phyloP scores from a whole-genome alignment of 2,888 invertebrate genomes.

The Idaea straminata region DNA sequence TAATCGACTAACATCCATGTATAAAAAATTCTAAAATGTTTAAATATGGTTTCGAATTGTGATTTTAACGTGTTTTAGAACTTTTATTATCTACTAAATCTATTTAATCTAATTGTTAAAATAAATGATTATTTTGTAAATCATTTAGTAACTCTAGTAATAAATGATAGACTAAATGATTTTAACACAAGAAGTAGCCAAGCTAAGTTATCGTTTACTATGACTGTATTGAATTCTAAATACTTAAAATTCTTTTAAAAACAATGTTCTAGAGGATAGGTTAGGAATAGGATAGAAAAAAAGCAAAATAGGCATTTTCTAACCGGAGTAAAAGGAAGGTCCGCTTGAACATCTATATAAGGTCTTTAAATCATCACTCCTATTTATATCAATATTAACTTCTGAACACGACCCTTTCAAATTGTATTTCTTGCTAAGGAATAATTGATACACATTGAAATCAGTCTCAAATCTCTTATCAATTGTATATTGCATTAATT shows the following conservation, averaged over 20 bases:
- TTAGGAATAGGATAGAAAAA: constrained; percentile 4
- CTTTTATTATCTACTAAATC: neutral
- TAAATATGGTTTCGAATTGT: too few relatives aligned
- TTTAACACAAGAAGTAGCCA: too few relatives aligned
- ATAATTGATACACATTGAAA: constrained; percentile 46
- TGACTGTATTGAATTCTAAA: neutral
- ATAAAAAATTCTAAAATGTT: too few relatives aligned
- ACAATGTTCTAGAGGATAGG: constrained; percentile 30
- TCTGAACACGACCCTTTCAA: constrained; percentile 41
- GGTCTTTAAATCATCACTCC: constrained; percentile 57
- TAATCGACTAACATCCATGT: neutral
- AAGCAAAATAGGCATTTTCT: constrained; percentile 23
- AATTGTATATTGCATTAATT: constrained; percentile 19
- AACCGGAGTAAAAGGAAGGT: constrained; percentile 53
- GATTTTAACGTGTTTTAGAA: neutral
- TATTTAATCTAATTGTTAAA: too few relatives aligned
- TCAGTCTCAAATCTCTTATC: constrained; percentile 33
- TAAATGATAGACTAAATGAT: too few relatives aligned
- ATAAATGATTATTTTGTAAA: neutral
- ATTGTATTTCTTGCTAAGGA: constrained; percentile 35
- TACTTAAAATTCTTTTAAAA: neutral
- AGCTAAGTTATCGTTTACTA: neutral
- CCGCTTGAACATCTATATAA: constrained; percentile 59
- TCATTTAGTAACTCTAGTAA: neutral
- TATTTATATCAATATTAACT: constrained; percentile 25